phyloP scores from a whole-genome alignment of 1,140 invertebrate species.

The Neuroterus valhalla region DNA sequence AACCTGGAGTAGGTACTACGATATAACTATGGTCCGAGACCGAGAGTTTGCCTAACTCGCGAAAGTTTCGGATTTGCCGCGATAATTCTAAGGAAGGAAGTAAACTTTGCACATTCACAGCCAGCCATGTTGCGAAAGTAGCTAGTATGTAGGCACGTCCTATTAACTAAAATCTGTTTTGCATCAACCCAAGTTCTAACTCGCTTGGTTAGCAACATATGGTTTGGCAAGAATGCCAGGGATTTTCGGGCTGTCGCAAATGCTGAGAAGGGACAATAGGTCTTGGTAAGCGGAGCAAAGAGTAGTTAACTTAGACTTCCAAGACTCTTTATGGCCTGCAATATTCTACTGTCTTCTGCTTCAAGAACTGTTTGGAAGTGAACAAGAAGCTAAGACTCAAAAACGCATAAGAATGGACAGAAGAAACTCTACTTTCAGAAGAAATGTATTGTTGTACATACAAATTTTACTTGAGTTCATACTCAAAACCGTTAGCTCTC shows the following conservation, averaged over 20 bases:
- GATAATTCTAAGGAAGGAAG: conserved; percentile 33
- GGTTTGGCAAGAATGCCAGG: conserved; percentile 31
- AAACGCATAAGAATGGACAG: too few species aligned
- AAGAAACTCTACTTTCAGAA: too few species aligned
- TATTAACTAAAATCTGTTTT: conserved; percentile 24
- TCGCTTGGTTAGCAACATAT: conserved; percentile 28
- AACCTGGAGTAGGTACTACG: neutral
- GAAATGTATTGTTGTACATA: too few species aligned
- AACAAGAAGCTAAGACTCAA: too few species aligned
- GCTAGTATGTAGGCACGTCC: neutral
- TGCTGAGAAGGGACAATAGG: neutral
- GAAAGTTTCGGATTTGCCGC: conserved; percentile 44
- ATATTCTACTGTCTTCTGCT: too few species aligned
- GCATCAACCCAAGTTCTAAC: conserved; percentile 12
- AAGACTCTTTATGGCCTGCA: too few species aligned
- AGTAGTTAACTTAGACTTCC: neutral
- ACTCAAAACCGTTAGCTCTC: too few species aligned
- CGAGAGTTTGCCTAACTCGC: conserved; percentile 16
- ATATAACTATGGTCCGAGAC: conserved; percentile 17
- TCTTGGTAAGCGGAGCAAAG: neutral
- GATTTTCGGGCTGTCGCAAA: conserved; percentile 10
- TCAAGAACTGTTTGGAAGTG: too few species aligned
- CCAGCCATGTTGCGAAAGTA: neutral
- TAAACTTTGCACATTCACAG: conserved; percentile 44
- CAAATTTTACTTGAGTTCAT: too few species aligned